Conservation (phyloP, 2,888 invertebrate species). For the Blomia tropicalis region DNA sequence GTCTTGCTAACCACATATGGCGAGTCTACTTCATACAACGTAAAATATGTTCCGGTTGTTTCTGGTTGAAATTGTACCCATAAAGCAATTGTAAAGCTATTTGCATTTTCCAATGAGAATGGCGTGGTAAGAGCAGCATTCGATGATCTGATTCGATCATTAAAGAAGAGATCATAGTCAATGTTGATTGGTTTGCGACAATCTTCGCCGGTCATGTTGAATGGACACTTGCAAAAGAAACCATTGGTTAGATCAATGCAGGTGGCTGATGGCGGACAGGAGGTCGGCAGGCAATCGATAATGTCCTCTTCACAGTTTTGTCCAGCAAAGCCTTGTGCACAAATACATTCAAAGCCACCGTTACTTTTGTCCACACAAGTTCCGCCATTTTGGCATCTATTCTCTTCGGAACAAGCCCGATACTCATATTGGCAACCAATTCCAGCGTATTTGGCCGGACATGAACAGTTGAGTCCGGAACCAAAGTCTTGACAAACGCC, state of each 20-base stretch:
- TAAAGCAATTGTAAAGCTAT: constrained; percentile 69
- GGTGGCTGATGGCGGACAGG: constrained; percentile 79
- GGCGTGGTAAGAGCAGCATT: constrained; percentile 84
- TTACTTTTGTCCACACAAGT: constrained; percentile 45
- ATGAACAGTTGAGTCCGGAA: constrained; percentile 82
- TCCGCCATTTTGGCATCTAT: constrained; percentile 77
- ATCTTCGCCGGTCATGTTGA: constrained; percentile 86
- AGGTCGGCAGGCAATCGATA: constrained; percentile 75
- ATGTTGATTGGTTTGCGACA: constrained; percentile 94
- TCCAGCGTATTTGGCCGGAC: constrained; percentile 65
- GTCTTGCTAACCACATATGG: constrained; percentile 48
- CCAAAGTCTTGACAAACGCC: constrained; percentile 91
- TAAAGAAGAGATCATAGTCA: constrained; percentile 92
- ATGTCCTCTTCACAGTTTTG: constrained; percentile 80
- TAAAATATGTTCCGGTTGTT: constrained; percentile 77
- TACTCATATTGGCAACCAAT: constrained; percentile 85
- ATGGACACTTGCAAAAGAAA: constrained; percentile 90
- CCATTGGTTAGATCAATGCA: constrained; percentile 77
- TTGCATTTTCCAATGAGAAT: constrained; percentile 51
- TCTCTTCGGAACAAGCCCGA: constrained; percentile 40
- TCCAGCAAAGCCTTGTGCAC: constrained; percentile 55
- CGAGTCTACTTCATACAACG: constrained; percentile 69
- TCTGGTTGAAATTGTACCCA: constrained; percentile 91
- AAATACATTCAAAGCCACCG: constrained; percentile 60
- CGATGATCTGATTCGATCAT: constrained; percentile 63